These are phyloP conservation scores for Chiloscyllium plagiosum DNA, from an alignment of 2,113 vertebrate species.

Conservation along the genomic window DNA sequence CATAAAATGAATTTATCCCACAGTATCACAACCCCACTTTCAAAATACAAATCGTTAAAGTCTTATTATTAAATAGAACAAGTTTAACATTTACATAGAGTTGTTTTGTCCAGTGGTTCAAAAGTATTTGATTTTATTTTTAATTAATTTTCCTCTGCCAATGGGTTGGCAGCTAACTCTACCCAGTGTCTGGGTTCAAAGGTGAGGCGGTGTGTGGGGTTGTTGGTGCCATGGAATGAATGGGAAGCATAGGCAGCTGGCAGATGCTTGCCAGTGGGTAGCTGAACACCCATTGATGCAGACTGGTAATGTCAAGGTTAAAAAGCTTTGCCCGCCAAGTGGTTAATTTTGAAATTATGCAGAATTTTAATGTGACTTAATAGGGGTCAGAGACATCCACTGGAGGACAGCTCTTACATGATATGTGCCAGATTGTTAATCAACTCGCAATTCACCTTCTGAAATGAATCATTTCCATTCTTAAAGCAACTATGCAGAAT, in stretches of 20 bases:
- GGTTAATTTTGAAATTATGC: not conserved
- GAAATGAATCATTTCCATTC: not conserved
- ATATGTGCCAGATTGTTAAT: not conserved
- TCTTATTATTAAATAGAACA: not conserved
- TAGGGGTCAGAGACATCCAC: not conserved
- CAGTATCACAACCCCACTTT: not conserved
- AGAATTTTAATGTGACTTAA: not conserved
- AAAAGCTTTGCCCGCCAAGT: not conserved
- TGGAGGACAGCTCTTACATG: not conserved
- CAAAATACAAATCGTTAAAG: no score
- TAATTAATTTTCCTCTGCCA: not conserved
- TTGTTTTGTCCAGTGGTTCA: not conserved
- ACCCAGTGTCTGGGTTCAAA: not conserved
- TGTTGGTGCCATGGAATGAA: not conserved
- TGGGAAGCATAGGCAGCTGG: not conserved
- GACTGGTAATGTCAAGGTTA: not conserved
- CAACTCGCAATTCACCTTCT: not conserved
- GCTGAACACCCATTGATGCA: not conserved
- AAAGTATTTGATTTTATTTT: not conserved
- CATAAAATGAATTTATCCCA: not conserved
- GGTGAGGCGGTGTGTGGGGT: not conserved
- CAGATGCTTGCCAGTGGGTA: not conserved
- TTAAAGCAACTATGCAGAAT: not conserved
- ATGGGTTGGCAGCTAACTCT: not conserved
- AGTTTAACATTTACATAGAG: not conserved